phyloP scores from a whole-genome alignment of 2,888 invertebrate species.

The Andrena bicolor region DNA sequence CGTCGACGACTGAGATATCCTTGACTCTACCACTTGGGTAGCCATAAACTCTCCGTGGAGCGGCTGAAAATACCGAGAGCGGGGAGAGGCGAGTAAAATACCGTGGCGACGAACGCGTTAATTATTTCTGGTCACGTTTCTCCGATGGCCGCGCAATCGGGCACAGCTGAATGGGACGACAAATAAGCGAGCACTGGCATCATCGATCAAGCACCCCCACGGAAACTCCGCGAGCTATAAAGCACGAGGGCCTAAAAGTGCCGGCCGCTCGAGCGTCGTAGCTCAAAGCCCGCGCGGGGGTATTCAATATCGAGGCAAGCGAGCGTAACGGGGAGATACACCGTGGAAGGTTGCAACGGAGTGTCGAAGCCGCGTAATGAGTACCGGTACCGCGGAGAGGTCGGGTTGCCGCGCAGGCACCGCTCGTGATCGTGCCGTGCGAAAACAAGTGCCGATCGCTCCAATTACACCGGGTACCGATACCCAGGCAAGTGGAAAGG shows the following conservation, averaged over 20 bases:
- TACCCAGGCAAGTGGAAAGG: conserved; percentile 59
- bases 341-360: conserved; percentile 41
- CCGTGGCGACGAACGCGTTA: neutral
- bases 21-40: too few species aligned
- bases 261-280: conserved; percentile 32
- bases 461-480: conserved; percentile 79
- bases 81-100: neutral
- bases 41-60: too few species aligned
- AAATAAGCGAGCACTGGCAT: conserved; percentile 27
- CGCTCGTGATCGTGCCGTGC: conserved; percentile 80
- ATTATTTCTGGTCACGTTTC: conserved; percentile 20
- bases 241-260: conserved; percentile 35
- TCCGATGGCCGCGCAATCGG: neutral
- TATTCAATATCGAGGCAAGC: conserved; percentile 53
- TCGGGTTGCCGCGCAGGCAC: conserved; percentile 57
- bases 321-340: conserved; percentile 54
- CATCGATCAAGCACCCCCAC: conserved; percentile 29
- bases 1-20: too few species aligned
- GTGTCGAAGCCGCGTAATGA: conserved; percentile 61
- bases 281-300: conserved; percentile 20
- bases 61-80: neutral
- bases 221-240: conserved; percentile 35
- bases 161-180: conserved; percentile 9
- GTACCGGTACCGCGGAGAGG: conserved; percentile 62
- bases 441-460: conserved; percentile 83